phyloP scores from a whole-genome alignment of 1,140 invertebrate genomes.

The Neodiprion lecontei region DNA sequence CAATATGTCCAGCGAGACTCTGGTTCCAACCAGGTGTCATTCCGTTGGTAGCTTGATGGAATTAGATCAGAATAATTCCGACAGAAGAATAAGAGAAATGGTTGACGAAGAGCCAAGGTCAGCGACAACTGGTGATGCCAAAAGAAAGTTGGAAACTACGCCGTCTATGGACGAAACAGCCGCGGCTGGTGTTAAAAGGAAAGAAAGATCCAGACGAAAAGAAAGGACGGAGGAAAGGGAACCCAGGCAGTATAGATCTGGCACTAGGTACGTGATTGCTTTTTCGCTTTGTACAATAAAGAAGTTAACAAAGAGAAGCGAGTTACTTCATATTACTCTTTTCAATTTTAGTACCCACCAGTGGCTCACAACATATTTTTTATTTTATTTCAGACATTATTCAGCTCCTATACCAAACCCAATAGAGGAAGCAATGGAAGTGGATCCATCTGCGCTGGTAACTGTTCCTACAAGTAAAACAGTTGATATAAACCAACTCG shows the following conservation, averaged over 20 bases:
- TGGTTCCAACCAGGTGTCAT: conserved; percentile 67
- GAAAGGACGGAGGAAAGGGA: conserved; percentile 46
- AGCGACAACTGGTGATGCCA: conserved; percentile 60
- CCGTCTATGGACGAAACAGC: conserved; percentile 68
- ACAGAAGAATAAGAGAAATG: conserved; percentile 72
- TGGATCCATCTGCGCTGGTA: conserved; percentile 33
- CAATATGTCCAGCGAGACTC: conserved; percentile 47
- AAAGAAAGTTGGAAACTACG: conserved; percentile 74
- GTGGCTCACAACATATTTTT: background rate
- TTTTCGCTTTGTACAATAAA: background rate
- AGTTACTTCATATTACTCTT: background rate
- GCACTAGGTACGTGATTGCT: conserved; percentile 33
- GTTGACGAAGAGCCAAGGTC: conserved; percentile 65
- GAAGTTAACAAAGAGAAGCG: background rate
- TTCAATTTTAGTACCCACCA: background rate
- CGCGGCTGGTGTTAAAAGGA: conserved; percentile 65
- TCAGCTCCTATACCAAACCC: conserved; percentile 50
- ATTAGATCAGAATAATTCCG: conserved; percentile 64
- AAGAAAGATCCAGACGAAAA: conserved; percentile 62
- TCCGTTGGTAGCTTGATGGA: conserved; percentile 74
- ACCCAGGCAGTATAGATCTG: conserved; percentile 39
- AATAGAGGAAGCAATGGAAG: conserved; percentile 52
- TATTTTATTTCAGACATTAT: conserved; percentile 42
- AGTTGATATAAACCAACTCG: conserved; percentile 27
- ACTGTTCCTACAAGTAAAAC: conserved; percentile 35